A percentile compares a stretch with the other conserved stretches of the same genome.
phyloP scores from a whole-genome alignment of 1,140 invertebrate genomes.

The Phortica variegata region DNA sequence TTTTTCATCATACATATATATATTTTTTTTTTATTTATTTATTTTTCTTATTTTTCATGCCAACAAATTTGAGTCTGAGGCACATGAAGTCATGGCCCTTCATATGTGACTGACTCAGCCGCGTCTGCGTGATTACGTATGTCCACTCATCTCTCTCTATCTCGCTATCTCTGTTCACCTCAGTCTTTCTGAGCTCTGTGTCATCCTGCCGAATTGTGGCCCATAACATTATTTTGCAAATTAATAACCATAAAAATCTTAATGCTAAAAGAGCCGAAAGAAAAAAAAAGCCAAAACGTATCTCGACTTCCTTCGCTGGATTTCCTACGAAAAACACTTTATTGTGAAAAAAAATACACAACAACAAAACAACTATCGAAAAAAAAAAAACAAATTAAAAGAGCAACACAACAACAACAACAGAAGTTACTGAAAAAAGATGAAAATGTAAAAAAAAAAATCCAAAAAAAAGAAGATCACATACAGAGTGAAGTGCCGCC shows the following conservation, averaged over 20 bases:
- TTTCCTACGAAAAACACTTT: conserved; percentile 45
- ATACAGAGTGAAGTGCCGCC: conserved; percentile 48
- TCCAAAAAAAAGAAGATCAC: conserved; percentile 33
- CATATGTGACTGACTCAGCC: too few relatives aligned
- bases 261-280: conserved; percentile 49
- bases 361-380: conserved; percentile 7
- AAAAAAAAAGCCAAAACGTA: conserved; percentile 1
- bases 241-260: conserved; percentile 55
- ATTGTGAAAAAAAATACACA: too few relatives aligned
- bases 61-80: too few relatives aligned
- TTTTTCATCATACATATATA: too few relatives aligned
- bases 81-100: too few relatives aligned
- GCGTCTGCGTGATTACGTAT: too few relatives aligned
- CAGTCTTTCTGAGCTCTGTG: conserved; percentile 18
- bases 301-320: conserved; percentile 50
- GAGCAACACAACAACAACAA: conserved; percentile 14
- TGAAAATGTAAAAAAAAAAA: conserved; percentile 11
- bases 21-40: too few relatives aligned
- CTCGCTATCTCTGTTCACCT: conserved; percentile 15
- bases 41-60: too few relatives aligned
- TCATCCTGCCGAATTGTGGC: conserved; percentile 24
- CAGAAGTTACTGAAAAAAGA: conserved; percentile 26
- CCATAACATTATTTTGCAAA: conserved; percentile 42
- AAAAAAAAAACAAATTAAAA: conserved; percentile 12
- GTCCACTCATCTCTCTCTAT: conserved; percentile 11